A percentile compares a stretch with the other conserved stretches of the same genome.
phyloP scores from a whole-genome alignment of 30 jellyfish, hydroid and myxozoan species.

The Rhopilema esculentum region DNA sequence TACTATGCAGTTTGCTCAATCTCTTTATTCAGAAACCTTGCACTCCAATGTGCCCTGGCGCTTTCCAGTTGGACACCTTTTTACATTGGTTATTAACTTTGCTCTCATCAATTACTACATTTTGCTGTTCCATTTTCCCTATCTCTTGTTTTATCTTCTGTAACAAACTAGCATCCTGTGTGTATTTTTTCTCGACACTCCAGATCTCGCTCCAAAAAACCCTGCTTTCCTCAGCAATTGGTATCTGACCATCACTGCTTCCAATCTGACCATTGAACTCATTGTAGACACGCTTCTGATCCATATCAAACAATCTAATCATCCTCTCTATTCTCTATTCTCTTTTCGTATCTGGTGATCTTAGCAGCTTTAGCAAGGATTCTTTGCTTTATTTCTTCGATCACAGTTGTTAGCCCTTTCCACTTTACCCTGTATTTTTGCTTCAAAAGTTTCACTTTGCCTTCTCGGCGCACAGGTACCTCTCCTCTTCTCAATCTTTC shows the following conservation, averaged over 20 bases:
- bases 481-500: no score
- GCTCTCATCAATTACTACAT: not conserved
- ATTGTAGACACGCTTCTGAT: not conserved
- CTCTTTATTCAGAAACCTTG: not conserved
- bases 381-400: no score
- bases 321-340: no score
- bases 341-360: no score
- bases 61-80: slow-evolving; percentile 2
- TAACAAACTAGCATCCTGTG: not conserved
- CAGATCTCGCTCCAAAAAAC: not conserved
- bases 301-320: not conserved
- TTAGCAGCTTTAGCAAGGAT: no score
- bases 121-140: slow-evolving; percentile 6
- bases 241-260: not conserved
- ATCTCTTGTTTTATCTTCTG: not conserved
- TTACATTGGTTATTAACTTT: not conserved
- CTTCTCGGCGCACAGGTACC: no score
- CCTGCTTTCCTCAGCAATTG: slow-evolving; percentile 10
- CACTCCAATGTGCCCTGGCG: slow-evolving; percentile 3
- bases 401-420: no score
- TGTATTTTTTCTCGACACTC: not conserved
- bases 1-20: slow-evolving; percentile 5
- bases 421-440: no score
- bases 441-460: no score
- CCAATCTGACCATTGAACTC: slow-evolving; percentile 12